Evolutionary conservation across 2,113 vertebrate genomes (phyloP), one percentile per base, ranked within the genome.

Genomic region (Suncus etruscus): DNA sequence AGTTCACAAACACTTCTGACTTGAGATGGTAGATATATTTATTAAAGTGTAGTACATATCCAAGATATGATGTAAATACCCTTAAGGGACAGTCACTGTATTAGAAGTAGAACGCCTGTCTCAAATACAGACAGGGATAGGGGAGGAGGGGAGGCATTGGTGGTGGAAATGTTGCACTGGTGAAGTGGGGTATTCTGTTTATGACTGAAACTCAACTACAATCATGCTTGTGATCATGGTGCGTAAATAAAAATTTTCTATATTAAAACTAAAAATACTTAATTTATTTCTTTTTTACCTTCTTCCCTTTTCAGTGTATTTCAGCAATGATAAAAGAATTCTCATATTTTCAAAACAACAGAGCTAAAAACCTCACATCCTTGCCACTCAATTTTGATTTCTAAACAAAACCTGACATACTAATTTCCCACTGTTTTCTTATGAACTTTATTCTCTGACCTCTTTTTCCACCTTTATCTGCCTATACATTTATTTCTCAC

Each of bases 261-360:
- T 61, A 22, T 22, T 61, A 20, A 6, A 20, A 61, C 22, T 16
- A 54, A 61, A 61, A 61, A 61, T 61, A 61, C 58, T 61, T 61
- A 3, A 20, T 54, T 61, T 61, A 61, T 58, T 86, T 89, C 29
- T 86, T 89, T 91, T 90, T 22, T 81, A 90, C 18, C 66, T 94
- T 92, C 32, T 87, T 92, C 7, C 22, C 15, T 39, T 87, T 81
- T 20, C 31, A 50, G 25, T 74, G 1, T 70, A 22, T 87, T 24
- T 50, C 24, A 89, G 24, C 5, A 72, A 87, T 24, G 45, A 69
- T 20, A 90, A 10, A 6, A 66, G 15, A 79, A 73, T 89, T 91
- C 29, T 92, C 10, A 91, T 31, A 75, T 11, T 92, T 85, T 11
- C 2, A 29, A 68, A 32, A 79, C 51, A 11, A 29, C 12, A 90